These are phyloP conservation scores for Eriocheir sinensis DNA, from an alignment of 1,140 invertebrate genomes.

Conservation along the genomic window DNA sequence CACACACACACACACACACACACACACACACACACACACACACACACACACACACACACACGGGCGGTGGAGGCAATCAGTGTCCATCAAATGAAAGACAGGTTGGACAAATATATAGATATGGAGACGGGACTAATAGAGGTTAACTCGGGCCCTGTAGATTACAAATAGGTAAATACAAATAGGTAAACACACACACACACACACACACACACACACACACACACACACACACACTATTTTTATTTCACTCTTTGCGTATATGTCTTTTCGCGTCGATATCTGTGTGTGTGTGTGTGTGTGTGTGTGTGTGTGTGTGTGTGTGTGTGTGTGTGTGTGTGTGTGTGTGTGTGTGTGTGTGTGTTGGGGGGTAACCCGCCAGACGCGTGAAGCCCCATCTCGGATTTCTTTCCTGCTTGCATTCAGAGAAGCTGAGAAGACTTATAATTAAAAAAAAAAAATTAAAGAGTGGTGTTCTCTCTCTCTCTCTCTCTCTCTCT, in stretches of 20 bases:
- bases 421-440: too few relatives aligned
- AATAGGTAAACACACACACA: too few relatives aligned
- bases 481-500: too few relatives aligned
- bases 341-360: neutral
- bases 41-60: slow-evolving; percentile 29
- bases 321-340: slow-evolving; percentile 18
- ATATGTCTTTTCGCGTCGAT: neutral
- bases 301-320: neutral
- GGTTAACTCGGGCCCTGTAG: too few relatives aligned
- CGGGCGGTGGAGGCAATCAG: too few relatives aligned
- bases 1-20: slow-evolving; percentile 24
- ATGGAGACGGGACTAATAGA: too few relatives aligned
- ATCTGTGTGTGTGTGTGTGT: slow-evolving; percentile 26
- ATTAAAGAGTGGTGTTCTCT: too few relatives aligned
- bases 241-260: neutral
- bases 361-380: neutral
- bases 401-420: too few relatives aligned
- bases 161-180: neutral
- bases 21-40: neutral
- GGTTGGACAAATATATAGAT: too few relatives aligned
- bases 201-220: slow-evolving; percentile 29
- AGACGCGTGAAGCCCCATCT: too few relatives aligned
- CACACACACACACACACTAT: slow-evolving; percentile 32
- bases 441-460: too few relatives aligned
- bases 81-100: too few relatives aligned